Evolutionary conservation across 2,888 invertebrate genomes (phyloP).

Genomic region (Hedychridium roseum): DNA sequence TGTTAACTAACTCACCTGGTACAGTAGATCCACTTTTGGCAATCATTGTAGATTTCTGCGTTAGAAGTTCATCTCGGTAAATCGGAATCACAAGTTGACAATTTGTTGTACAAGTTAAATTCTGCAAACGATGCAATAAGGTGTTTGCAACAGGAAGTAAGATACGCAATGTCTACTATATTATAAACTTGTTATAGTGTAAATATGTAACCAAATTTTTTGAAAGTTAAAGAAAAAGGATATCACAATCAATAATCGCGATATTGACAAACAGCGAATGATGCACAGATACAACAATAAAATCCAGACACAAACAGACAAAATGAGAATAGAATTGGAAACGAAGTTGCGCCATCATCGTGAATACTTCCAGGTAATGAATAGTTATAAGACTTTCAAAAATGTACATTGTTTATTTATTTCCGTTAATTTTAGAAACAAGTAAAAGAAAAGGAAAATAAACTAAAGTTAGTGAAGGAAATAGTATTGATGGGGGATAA

Average conservation of each 20-base stretch:
- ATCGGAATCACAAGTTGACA: slow-evolving; percentile 70
- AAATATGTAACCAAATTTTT: slow-evolving; percentile 12
- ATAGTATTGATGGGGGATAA: slow-evolving; percentile 65
- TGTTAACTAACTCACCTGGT: no score
- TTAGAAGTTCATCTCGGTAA: slow-evolving; percentile 72
- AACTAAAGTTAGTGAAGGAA: slow-evolving; percentile 68
- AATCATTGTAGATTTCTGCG: slow-evolving; percentile 53
- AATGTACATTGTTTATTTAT: slow-evolving; percentile 3
- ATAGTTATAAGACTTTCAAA: neutral
- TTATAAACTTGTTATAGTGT: neutral
- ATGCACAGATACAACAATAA: slow-evolving; percentile 60
- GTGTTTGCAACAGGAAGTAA: slow-evolving; percentile 68
- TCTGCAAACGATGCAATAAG: slow-evolving; percentile 72
- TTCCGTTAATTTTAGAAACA: slow-evolving; percentile 49
- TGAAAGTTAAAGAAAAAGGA: slow-evolving; percentile 25
- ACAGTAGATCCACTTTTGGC: neutral
- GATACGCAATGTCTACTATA: slow-evolving; percentile 2
- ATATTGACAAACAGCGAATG: slow-evolving; percentile 64
- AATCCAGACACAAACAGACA: slow-evolving; percentile 77
- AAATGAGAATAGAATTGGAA: slow-evolving; percentile 74
- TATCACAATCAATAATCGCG: slow-evolving; percentile 24
- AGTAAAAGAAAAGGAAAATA: slow-evolving; percentile 70
- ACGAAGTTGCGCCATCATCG: slow-evolving; percentile 68
- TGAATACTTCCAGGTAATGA: slow-evolving; percentile 64
- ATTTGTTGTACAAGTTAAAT: slow-evolving; percentile 69